These are phyloP conservation scores for Benitochromis conjunctus DNA, from an alignment of 2,113 vertebrate species.

Conservation along the genomic window DNA sequence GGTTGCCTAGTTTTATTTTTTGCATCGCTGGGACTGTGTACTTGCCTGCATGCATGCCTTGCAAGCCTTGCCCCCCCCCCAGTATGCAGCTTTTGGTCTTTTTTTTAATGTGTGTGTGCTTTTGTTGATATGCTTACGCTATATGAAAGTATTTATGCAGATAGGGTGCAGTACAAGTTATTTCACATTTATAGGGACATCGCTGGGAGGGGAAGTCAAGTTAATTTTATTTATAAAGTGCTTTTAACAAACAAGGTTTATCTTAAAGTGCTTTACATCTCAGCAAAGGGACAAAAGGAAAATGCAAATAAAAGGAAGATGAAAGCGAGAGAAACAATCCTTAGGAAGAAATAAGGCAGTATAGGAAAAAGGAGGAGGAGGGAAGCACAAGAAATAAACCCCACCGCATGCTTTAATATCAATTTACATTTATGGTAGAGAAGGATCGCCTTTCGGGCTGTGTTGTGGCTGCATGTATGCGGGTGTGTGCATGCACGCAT, in stretches of 20 bases:
- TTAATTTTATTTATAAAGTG: constrained; percentile 45
- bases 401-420: neutral
- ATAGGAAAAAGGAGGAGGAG: neutral
- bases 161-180: constrained; percentile 12
- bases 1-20: constrained; percentile 1
- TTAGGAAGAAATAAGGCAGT: constrained; percentile 3
- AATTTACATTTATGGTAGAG: constrained; percentile 24
- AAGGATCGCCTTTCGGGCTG: neutral
- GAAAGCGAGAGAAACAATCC: constrained; percentile 22
- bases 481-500: neutral
- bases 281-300: constrained; percentile 23
- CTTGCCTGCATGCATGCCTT: neutral
- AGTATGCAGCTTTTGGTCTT: neutral
- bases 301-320: constrained; percentile 21
- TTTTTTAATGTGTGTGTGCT: neutral
- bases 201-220: constrained; percentile 9
- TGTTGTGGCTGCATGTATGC: neutral
- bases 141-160: constrained; percentile 40
- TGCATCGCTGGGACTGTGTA: neutral
- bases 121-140: constrained; percentile 1
- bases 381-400: neutral
- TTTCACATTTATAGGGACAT: constrained; percentile 23
- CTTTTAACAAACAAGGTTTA: constrained; percentile 47
- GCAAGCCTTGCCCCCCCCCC: too few relatives aligned
- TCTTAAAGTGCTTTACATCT: constrained; percentile 34